A percentile compares a stretch with the other conserved stretches of the same genome.
phyloP scores from a whole-genome alignment of 2,113 vertebrate genomes.

The human (Homo sapiens) region DNA sequence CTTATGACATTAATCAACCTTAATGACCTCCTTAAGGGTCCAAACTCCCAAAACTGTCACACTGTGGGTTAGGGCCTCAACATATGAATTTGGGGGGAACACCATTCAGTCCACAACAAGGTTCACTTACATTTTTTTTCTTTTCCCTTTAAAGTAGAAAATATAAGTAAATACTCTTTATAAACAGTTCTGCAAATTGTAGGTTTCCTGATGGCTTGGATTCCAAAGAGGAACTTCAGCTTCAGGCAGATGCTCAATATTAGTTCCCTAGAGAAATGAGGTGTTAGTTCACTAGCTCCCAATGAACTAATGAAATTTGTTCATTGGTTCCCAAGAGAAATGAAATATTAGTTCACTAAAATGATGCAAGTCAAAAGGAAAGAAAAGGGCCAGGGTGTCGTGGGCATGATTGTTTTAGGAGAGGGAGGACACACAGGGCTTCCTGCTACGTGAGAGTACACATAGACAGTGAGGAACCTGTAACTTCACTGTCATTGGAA shows the following conservation, averaged over 20 bases:
- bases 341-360: background rate
- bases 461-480: fast-evolving
- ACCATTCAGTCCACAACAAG: background rate
- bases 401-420: background rate
- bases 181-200: background rate
- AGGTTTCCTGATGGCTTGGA: no score
- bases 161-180: fast-evolving
- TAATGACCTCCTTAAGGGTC: background rate
- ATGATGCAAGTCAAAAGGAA: fast-evolving
- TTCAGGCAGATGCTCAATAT: no score
- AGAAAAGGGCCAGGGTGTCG: fast-evolving
- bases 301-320: no score
- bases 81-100: background rate
- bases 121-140: background rate
- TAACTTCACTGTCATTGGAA: fast-evolving
- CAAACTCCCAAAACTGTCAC: background rate
- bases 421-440: fast-evolving
- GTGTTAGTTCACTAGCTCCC: background rate
- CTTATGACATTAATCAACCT: background rate
- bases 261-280: background rate
- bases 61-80: no score
- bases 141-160: background rate
- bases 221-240: background rate
- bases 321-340: no score
- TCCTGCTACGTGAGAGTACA: background rate